A percentile compares a stretch with the other conserved stretches of the same genome.
phyloP scores from a whole-genome alignment of 2,113 vertebrate genomes.

The Phalacrocorax pelagicus region DNA sequence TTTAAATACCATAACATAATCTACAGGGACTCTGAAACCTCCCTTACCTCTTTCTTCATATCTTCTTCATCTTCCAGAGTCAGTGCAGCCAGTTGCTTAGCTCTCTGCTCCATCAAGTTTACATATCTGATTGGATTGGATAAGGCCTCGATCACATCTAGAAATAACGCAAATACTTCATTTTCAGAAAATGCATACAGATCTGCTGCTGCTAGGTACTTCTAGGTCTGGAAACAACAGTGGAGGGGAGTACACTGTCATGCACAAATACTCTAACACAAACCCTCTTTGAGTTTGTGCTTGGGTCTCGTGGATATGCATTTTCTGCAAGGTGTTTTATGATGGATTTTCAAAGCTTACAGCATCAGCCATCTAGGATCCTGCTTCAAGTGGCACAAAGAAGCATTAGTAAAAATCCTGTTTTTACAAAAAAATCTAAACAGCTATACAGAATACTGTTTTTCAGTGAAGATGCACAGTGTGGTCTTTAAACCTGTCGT shows the following conservation, averaged over 20 bases:
- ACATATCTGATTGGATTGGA: conserved; percentile 98
- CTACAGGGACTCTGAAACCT: background rate
- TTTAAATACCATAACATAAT: background rate
- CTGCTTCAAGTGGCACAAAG: background rate
- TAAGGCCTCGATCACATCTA: conserved; percentile 96
- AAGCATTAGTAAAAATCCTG: background rate
- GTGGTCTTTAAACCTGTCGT: background rate
- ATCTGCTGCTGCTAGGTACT: background rate
- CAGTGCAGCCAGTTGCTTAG: conserved; percentile 91
- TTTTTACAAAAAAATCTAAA: background rate
- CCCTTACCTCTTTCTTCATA: conserved; percentile 88
- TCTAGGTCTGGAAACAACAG: background rate
- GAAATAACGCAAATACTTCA: conserved; percentile 7
- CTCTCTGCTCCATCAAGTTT: conserved; percentile 97
- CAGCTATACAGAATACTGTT: background rate
- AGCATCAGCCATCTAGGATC: background rate
- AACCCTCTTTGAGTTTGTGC: background rate
- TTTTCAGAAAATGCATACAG: background rate
- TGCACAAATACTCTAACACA: background rate
- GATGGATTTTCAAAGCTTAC: background rate
- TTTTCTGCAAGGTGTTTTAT: background rate
- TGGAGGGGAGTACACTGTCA: background rate
- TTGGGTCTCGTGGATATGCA: background rate
- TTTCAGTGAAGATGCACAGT: background rate
- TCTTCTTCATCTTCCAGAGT: conserved; percentile 96